Percentiles rank a stretch among this genome's conserved stretches.
Conservation (phyloP, 2,797 vertebrate genomes). For the Acipenser transmontanus region DNA sequence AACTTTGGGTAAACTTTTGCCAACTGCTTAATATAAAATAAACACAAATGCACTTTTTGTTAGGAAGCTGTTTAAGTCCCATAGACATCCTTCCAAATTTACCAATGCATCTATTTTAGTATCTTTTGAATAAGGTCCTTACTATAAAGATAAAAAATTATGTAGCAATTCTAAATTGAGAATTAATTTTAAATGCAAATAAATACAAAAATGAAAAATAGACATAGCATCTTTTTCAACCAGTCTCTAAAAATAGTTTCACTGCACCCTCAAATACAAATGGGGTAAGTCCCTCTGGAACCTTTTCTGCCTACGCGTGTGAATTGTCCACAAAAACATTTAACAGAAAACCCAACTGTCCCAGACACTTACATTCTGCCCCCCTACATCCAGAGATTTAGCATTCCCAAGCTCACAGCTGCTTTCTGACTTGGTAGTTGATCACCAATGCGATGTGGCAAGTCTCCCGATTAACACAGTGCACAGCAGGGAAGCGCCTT, state of each 20-base stretch:
- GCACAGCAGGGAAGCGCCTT: conserved; percentile 30
- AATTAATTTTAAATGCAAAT: too few relatives aligned
- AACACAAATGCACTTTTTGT: too few relatives aligned
- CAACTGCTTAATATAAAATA: too few relatives aligned
- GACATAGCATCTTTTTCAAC: too few relatives aligned
- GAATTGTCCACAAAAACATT: conserved; percentile 42
- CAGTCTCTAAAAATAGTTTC: conserved; percentile 23
- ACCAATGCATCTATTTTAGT: too few relatives aligned
- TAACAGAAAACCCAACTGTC: conserved; percentile 58
- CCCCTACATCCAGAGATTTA: conserved; percentile 53
- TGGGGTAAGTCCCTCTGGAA: conserved; percentile 66
- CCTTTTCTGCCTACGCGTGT: conserved; percentile 35
- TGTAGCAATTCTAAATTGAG: too few relatives aligned
- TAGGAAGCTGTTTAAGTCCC: too few relatives aligned
- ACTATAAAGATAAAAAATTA: too few relatives aligned
- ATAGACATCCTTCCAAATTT: too few relatives aligned
- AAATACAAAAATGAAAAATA: too few relatives aligned
- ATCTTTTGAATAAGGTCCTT: too few relatives aligned
- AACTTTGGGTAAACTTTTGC: too few relatives aligned
- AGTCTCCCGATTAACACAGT: conserved; percentile 32
- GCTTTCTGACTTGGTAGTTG: conserved; percentile 54
- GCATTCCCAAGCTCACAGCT: conserved; percentile 64
- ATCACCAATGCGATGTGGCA: conserved; percentile 45
- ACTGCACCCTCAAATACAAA: conserved; percentile 66
- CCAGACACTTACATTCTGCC: conserved; percentile 40